A percentile compares a stretch with the other conserved stretches of the same genome.
These are phyloP conservation scores for Microchrysa polita DNA, from an alignment of 2,888 invertebrate species.

Conservation along the genomic window DNA sequence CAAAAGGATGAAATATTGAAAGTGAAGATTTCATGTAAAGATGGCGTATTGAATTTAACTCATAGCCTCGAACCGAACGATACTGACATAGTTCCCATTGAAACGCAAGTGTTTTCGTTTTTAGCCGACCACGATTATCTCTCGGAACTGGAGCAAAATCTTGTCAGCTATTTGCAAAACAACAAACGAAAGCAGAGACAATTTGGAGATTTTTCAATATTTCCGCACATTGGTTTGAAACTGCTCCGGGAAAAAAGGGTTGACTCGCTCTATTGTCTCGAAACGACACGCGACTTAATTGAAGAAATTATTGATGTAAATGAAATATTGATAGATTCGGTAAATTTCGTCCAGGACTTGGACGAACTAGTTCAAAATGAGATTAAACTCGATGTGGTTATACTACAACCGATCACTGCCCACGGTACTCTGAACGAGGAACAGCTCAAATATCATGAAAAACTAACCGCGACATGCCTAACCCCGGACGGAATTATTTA, in stretches of 20 bases:
- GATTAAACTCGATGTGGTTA: conserved; percentile 48
- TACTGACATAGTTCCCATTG: conserved; percentile 39
- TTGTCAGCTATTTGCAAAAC: conserved; percentile 43
- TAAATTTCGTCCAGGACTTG: conserved; percentile 47
- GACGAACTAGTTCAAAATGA: conserved; percentile 24
- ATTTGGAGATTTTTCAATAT: conserved; percentile 48
- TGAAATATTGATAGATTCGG: conserved; percentile 43
- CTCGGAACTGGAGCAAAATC: conserved; percentile 48
- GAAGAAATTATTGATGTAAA: conserved; percentile 46
- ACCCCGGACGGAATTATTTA: conserved; percentile 46
- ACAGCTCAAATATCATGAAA: conserved; percentile 47
- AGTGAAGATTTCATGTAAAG: conserved; percentile 44
- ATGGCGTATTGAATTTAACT: conserved; percentile 45
- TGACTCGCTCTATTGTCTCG: conserved; percentile 46
- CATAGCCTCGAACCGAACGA: conserved; percentile 45
- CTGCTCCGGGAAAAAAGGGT: conserved; percentile 49
- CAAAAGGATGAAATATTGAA: conserved; percentile 47
- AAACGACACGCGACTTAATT: conserved; percentile 41
- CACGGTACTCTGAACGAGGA: conserved; percentile 45
- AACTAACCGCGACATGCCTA: conserved; percentile 38
- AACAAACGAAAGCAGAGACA: conserved; percentile 31
- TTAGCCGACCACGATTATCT: conserved; percentile 49
- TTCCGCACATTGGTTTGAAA: conserved; percentile 50
- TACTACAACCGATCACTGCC: conserved; percentile 48
- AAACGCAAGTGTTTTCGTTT: conserved; percentile 46